Base-by-base conservation (phyloP, 1,140 invertebrate genomes). In the Temnothorax longispinosus region DNA sequence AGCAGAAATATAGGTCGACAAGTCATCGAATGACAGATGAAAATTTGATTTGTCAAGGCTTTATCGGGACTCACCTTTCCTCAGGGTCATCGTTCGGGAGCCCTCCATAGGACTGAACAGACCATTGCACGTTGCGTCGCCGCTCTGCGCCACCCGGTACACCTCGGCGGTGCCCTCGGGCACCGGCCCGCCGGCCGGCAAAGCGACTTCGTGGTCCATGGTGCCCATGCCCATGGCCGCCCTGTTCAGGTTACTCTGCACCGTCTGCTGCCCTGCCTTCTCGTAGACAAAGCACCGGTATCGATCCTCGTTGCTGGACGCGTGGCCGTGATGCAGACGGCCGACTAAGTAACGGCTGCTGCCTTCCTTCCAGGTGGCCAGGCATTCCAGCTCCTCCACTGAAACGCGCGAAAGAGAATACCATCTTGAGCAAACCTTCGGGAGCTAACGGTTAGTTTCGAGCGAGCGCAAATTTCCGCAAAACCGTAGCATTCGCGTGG, bases 261-360 rank as follows among this genome's bases (percentile, higher is more conserved):
- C 92, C 47, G 88, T 93, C 50, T 94, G 96, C 6, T 94, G 96
- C 6, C 91, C 94, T 32, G 96, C 97, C 95, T 97, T 97, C 95
- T 98, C 98, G 95, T 98, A 98, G 52, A 99, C 98, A 96, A 99
- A 99, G 96, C 98, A 99, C 86, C 98, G 96, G 95, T 98, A 99
- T 80, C 98, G 97, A 94, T 99, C 98, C 94, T 99, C 98, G 95
- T 98, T 98, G 88, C 97, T 98, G 81, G 98, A 98, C 56, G 98
- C 97, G 95, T 98, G 97, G 93, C 97, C 97, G 95, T 98, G 97
- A 89, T 97, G 97, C 44, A 97, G 95, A 92, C 94, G 97, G 32
- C 98, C 98, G 58, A 98, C 98, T 81, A 98, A 96, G 94, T 98
- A 99, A 62, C 97, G 96, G 76, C 97, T 98, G 91, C 97, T 98